Conservation (phyloP, 2,888 invertebrate genomes). For the Patella depressa region DNA sequence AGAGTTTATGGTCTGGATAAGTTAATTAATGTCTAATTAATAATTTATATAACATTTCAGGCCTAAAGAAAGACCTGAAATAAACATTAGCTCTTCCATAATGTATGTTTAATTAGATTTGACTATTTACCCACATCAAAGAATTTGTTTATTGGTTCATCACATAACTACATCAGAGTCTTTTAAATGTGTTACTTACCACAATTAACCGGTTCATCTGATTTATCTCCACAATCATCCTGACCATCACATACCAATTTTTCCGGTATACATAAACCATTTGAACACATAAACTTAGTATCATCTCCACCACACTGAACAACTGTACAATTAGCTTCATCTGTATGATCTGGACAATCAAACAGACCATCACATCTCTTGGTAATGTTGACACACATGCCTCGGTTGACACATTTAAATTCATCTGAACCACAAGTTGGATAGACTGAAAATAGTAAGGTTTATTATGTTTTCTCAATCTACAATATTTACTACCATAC, state of each 20-base stretch:
- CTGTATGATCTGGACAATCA: constrained; percentile 56
- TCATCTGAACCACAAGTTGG: constrained; percentile 67
- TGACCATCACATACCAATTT: constrained; percentile 50
- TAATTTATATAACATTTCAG: too few species aligned
- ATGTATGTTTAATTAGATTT: too few species aligned
- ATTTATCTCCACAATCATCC: constrained; percentile 59
- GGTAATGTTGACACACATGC: constrained; percentile 79
- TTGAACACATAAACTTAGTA: constrained; percentile 51
- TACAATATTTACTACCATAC: too few species aligned
- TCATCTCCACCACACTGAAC: constrained; percentile 38
- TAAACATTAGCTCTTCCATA: too few species aligned
- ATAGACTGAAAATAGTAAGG: constrained; percentile 31
- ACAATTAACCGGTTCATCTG: constrained; percentile 61
- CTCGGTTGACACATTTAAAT: constrained; percentile 80
- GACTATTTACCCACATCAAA: too few species aligned
- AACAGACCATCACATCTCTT: constrained; percentile 80
- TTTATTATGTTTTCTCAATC: too few species aligned
- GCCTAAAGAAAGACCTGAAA: too few species aligned
- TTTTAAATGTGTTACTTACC: constrained; percentile 44
- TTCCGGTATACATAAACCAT: constrained; percentile 58
- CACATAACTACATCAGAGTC: too few species aligned
- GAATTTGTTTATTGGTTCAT: too few species aligned
- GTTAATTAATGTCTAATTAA: too few species aligned
- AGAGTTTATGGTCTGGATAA: too few species aligned
- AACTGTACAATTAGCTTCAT: constrained; percentile 56